A percentile compares a stretch with the other conserved stretches of the same genome.
phyloP scores from a whole-genome alignment of 2,113 vertebrate genomes.

The Xyrauchen texanus region DNA sequence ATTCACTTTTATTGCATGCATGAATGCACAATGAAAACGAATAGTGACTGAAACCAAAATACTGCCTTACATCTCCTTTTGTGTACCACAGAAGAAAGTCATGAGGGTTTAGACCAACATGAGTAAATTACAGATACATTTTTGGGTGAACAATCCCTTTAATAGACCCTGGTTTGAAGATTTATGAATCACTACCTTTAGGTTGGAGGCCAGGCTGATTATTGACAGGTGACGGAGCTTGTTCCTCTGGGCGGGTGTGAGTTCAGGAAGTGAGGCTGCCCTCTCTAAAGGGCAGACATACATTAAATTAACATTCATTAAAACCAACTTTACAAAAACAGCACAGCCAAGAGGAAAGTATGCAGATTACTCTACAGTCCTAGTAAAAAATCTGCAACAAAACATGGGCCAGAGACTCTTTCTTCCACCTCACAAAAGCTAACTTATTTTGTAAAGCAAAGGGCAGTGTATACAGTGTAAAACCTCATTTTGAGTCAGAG shows the following conservation, averaged over 20 bases:
- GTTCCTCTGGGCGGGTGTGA: slow-evolving; percentile 94
- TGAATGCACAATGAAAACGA: no score
- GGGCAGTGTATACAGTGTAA: slow-evolving; percentile 17
- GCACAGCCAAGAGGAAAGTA: no score
- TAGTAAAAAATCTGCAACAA: no score
- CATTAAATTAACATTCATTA: not conserved
- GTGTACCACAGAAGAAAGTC: no score
- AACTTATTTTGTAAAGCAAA: slow-evolving; percentile 13
- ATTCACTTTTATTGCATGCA: no score
- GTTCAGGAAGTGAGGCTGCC: slow-evolving; percentile 83
- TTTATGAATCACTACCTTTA: slow-evolving; percentile 80
- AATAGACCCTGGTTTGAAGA: slow-evolving; percentile 31
- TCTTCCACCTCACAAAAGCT: not conserved
- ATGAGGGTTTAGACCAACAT: no score
- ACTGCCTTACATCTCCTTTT: no score
- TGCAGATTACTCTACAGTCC: no score
- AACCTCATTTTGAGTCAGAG: slow-evolving; percentile 27
- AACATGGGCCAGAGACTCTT: not conserved
- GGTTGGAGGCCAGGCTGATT: slow-evolving; percentile 92
- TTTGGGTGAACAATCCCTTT: not conserved
- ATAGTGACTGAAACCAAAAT: no score
- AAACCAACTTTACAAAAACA: no score
- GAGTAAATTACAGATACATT: no score
- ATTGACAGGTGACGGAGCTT: slow-evolving; percentile 94
- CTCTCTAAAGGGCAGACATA: slow-evolving; percentile 67